phyloP scores from a whole-genome alignment of 2,888 invertebrate species.

The Crematogaster levior region DNA sequence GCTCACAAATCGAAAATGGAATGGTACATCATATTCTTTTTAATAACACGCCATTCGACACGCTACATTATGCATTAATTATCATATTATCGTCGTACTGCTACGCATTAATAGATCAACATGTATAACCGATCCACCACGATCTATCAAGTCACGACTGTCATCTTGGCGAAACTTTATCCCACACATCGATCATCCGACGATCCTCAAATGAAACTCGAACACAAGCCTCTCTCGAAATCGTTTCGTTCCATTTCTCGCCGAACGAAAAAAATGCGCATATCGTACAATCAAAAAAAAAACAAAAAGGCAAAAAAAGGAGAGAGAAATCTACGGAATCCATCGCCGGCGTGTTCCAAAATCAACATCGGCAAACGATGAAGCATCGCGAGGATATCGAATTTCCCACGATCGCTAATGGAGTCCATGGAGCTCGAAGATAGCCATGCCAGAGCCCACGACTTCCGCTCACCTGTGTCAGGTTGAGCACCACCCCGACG shows the following conservation, averaged over 20 bases:
- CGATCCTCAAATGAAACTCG: slow-evolving; percentile 1
- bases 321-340: background rate
- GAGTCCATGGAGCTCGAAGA: slow-evolving; percentile 51
- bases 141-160: slow-evolving; percentile 37
- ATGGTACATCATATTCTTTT: slow-evolving; percentile 1
- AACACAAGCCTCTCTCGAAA: background rate
- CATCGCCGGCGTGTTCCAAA: background rate
- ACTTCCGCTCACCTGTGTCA: slow-evolving; percentile 80
- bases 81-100: slow-evolving; percentile 27
- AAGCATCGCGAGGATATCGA: slow-evolving; percentile 40
- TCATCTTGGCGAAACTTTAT: slow-evolving; percentile 30
- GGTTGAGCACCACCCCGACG: slow-evolving; percentile 81
- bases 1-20: background rate
- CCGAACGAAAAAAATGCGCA: background rate
- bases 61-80: slow-evolving; percentile 36
- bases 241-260: background rate
- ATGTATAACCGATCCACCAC: background rate
- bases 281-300: background rate
- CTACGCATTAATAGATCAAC: background rate
- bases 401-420: slow-evolving; percentile 68
- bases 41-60: background rate
- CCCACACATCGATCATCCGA: slow-evolving; percentile 3
- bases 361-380: slow-evolving; percentile 9
- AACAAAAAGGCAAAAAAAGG: background rate
- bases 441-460: slow-evolving; percentile 43